Conservation (phyloP, 2,113 vertebrate genomes). For the Platichthys stellatus region DNA sequence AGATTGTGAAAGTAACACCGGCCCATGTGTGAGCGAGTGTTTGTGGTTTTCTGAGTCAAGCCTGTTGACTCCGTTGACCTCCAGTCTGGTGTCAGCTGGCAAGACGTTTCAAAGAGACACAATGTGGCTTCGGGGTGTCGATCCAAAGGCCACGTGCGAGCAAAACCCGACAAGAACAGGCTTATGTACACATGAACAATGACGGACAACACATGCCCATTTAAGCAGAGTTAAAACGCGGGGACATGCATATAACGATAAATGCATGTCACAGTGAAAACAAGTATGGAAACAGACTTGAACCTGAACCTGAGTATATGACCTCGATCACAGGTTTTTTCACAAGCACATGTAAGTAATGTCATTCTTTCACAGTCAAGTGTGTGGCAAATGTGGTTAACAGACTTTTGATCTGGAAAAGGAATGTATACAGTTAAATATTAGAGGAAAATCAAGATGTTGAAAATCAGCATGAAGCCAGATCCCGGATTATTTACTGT, state of each 20-base stretch:
- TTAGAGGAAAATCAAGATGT: not conserved
- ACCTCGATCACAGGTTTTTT: slow-evolving; percentile 4
- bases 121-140: slow-evolving; percentile 36
- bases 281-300: slow-evolving; percentile 10
- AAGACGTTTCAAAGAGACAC: slow-evolving; percentile 25
- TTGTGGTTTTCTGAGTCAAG: slow-evolving; percentile 38
- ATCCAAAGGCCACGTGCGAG: slow-evolving; percentile 49
- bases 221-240: slow-evolving; percentile 40
- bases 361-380: not conserved
- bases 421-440: not conserved
- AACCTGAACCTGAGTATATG: slow-evolving; percentile 17
- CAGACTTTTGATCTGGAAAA: not conserved
- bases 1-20: slow-evolving; percentile 10
- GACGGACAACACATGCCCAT: slow-evolving; percentile 11
- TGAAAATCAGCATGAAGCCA: too few species aligned
- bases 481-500: too few species aligned
- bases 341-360: not conserved
- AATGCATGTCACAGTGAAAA: slow-evolving; percentile 18
- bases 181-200: slow-evolving; percentile 16
- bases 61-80: slow-evolving; percentile 32
- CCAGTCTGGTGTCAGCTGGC: slow-evolving; percentile 24
- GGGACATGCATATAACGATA: not conserved
- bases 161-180: not conserved
- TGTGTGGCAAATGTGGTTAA: not conserved
- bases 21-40: slow-evolving; percentile 31